Evolutionary conservation across 2,797 vertebrate species (phyloP), one percentile per base, ranked within the genome.

Genomic region (Lagocephalus sceleratus): DNA sequence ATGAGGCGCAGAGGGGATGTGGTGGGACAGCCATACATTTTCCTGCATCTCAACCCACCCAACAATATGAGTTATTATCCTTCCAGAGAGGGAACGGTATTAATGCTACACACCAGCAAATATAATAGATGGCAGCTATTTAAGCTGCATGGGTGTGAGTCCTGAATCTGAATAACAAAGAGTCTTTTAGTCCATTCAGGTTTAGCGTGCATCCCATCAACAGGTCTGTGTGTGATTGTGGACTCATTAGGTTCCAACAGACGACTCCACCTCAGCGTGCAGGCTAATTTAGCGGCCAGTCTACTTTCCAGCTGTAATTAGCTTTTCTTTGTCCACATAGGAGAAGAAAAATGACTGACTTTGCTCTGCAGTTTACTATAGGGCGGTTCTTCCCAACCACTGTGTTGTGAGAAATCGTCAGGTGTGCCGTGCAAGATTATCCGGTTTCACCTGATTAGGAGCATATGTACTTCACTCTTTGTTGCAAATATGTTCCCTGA

Each of bases 1-100:
- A 85, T 74, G 45, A 86, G 68, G 49, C 50, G 15, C 55, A 51
- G 25, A n/a, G 70, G 68, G 66, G 39, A 81, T 46, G 47, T 19
- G 10, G 25, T 43, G 32, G 45, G 40, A 25, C 19, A 16, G 42
- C 9, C 6, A 17, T 25, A n/a, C 7, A 10, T 52, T 51, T 49
- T 12, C 4, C 43, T 46, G 51, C 12, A 12, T 35, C 53, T 41
- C 21, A 54, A 71, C 43, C 23, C 21, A 60, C 20, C 20, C 20
- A 38, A 26, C 5, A n/a, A 1, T 0, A 2, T 20, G 7, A 17
- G 22, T 55, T 45, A 20, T 44, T 66, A 23, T 51, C 46, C 42
- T 23, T 58, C 9, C n/a, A 41, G n/a, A 23, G 32, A 43, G 23
- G 26, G 48, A 48, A 53, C 23, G 3, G 16, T 14, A 40, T 51